Evolutionary conservation across 2,797 vertebrate species (phyloP), one percentile per base, ranked within the genome.

Genomic region (Neosilurus hyrtlii): DNA sequence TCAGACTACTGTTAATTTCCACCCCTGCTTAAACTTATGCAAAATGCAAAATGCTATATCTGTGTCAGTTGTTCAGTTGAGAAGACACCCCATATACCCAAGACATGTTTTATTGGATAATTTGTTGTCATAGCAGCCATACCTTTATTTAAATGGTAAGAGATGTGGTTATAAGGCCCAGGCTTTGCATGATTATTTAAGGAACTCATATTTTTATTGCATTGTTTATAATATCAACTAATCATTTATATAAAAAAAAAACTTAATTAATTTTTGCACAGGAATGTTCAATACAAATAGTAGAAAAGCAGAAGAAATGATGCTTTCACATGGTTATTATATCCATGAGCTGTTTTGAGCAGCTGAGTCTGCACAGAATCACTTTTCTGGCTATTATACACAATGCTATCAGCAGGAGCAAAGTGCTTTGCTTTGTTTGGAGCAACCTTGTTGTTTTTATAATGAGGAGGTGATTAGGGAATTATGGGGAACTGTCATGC

Each of bases 401-500:
- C 81, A 62, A 81, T 57, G 88, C 84, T 35, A 65, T 89, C 88
- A 83, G 87, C 83, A 83, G 84, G 83, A 86, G 86, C 79, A 84
- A 85, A 88, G 84, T 81, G 20, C 89, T 90, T 86, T 77, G 77
- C 86, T 91, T 92, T 92, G 91, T 93, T 90, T 88, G 78, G 74
- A 59, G 81, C 74, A 78, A 83, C 84, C 51, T 85, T 87, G 90
- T 90, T 91, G 86, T 91, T 88, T 86, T 72, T 84, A 78, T 92
- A 94, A 94, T 92, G 92, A 93, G 91, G 88, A 61, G 76, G 85
- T 92, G 90, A 92, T 93, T 92, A 80, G 81, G 88, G 88, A 87
- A 87, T 88, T 90, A 88, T 91, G 91, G 90, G 87, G 91, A 84
- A 90, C 91, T 84, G 85, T 54, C 68, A 90, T 86, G 89, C 88